Conservation (phyloP, 2,113 vertebrate species). For the Pelmatolapia mariae region DNA sequence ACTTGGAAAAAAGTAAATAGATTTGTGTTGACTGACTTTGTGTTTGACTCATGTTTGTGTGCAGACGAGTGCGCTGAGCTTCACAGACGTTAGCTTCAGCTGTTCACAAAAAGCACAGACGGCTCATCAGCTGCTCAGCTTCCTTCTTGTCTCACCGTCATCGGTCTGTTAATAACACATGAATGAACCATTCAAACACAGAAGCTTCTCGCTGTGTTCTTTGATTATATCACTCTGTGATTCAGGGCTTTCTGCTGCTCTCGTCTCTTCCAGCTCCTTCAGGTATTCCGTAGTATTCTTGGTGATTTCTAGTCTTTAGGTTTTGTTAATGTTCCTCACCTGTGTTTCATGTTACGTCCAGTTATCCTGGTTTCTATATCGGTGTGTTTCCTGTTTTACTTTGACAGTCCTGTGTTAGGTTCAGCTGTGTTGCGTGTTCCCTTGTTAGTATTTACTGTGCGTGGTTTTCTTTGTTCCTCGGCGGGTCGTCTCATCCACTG, state of each 20-base stretch:
- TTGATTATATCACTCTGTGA: background rate
- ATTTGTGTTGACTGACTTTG: background rate
- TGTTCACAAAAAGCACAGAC: background rate
- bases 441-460: no score
- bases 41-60: background rate
- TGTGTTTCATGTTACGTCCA: background rate
- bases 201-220: background rate
- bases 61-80: background rate
- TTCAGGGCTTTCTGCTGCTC: background rate
- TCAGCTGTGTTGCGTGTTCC: no score
- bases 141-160: background rate
- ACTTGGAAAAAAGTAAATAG: background rate
- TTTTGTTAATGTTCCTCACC: background rate
- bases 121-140: background rate
- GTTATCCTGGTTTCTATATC: no score
- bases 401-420: no score
- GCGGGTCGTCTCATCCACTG: no score
- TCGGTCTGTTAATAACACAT: background rate
- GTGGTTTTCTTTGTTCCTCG: no score
- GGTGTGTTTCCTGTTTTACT: no score
- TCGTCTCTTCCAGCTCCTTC: background rate
- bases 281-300: background rate
- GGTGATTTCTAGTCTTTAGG: background rate
- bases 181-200: background rate
- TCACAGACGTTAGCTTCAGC: background rate